Base-by-base conservation (phyloP, 2,797 vertebrate genomes). In the Peromyscus eremicus region DNA sequence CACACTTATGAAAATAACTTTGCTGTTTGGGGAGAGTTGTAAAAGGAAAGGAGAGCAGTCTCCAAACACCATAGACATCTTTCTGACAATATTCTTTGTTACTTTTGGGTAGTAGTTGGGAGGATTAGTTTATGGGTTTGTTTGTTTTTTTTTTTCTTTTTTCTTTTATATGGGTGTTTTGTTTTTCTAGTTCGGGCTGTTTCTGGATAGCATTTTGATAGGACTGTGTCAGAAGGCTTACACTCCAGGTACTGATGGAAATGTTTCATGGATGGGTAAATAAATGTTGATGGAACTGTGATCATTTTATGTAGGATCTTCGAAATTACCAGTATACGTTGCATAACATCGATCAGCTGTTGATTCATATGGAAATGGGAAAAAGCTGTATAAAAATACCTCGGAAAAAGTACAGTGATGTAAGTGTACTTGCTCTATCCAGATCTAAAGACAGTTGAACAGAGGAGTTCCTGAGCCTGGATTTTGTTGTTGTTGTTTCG, bases 301-400 rank as follows among this genome's bases (percentile, higher is more conserved):
- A 79, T 89, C 37, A 76, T 94, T 96, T 82, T 98, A 37, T 97
- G 5, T 85, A 99, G 99, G 99, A 99, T 97, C 98, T 99, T 97
- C 99, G 99, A 98, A 99, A 99, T 98, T 99, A 99, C 97, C 99
- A 99, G 97, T 99, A 99, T 98, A 99, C 99, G 52, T 99, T 99
- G 98, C 98, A 99, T 16, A 99, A 99, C 49, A 99, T 99, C 96
- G 99, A 99, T 80, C 99, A 99, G 16, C 98, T 99, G 62, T 98
- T 99, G 97, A 99, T 99, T 98, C 99, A 99, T 95, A 99, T 99
- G 99, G 99, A 99, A 98, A 99, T 99, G 99, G 99, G 99, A 11
- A 99, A 99, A 98, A 99, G 99, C 98, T 99, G 99, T 98, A 99
- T 99, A 96, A 99, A 99, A 98, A 99, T 99, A 97, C 99, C 99